Conservation (phyloP, 2,113 vertebrate species). For the Elephantulus edwardii region DNA sequence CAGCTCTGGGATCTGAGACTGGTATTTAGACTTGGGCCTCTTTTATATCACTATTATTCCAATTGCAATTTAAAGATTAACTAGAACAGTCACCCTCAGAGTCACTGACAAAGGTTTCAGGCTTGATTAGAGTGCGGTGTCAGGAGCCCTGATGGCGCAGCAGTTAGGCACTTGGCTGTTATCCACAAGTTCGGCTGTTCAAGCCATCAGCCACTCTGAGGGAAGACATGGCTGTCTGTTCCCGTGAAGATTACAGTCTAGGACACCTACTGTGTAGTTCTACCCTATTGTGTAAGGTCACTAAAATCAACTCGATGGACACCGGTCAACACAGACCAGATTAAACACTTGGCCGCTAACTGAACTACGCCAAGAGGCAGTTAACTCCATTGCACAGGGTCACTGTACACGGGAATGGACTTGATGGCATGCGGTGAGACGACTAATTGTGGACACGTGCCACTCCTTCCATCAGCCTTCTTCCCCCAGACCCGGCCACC, state of each 20-base stretch:
- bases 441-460: background rate
- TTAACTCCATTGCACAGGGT: too few relatives aligned
- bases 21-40: constrained; percentile 67
- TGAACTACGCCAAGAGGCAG: too few relatives aligned
- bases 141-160: background rate
- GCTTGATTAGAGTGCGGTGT: background rate
- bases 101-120: background rate
- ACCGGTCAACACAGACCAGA: too few relatives aligned
- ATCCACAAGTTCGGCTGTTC: background rate
- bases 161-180: background rate
- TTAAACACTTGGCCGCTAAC: too few relatives aligned
- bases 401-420: too few relatives aligned
- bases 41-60: constrained; percentile 56
- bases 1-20: constrained; percentile 73
- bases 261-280: too few relatives aligned
- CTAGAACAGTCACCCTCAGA: constrained; percentile 43
- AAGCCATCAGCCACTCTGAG: background rate
- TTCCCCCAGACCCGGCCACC: background rate
- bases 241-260: background rate
- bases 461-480: background rate
- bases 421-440: background rate
- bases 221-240: background rate
- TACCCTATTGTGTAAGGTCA: too few relatives aligned
- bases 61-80: constrained; percentile 72
- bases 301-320: too few relatives aligned